Conservation (phyloP, 2,888 invertebrate genomes). For the Nomada ferruginata region DNA sequence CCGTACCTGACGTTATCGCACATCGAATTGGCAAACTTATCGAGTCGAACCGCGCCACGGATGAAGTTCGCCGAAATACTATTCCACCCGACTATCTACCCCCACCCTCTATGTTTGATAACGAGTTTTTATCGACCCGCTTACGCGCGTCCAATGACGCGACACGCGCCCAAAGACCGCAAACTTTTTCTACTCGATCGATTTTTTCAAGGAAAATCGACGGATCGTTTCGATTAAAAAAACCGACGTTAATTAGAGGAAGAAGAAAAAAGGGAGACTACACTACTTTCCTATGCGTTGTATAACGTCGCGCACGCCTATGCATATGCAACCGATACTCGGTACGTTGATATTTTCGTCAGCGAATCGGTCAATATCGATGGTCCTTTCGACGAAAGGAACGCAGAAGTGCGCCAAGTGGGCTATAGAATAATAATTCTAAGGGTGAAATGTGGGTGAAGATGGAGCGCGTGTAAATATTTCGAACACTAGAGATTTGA, state of each 20-base stretch:
- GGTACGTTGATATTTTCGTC: constrained; percentile 38
- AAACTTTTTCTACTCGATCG: constrained; percentile 21
- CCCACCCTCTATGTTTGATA: constrained; percentile 38
- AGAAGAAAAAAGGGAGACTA: neutral
- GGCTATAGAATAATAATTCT: constrained; percentile 12
- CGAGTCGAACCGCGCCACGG: constrained; percentile 46
- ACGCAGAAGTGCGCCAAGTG: constrained; percentile 20
- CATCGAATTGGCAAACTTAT: constrained; percentile 51
- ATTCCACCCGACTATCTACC: constrained; percentile 18
- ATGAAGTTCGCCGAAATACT: constrained; percentile 61
- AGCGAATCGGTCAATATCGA: constrained; percentile 28
- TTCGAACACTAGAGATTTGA: constrained; percentile 54
- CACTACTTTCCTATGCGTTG: neutral
- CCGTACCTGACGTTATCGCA: constrained; percentile 32
- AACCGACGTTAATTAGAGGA: neutral
- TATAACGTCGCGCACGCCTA: constrained; percentile 5
- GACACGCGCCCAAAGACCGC: neutral
- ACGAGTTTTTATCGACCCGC: constrained; percentile 52
- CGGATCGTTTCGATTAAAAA: constrained; percentile 3
- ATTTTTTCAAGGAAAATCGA: neutral
- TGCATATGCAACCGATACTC: constrained; percentile 12
- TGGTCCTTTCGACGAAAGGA: constrained; percentile 25
- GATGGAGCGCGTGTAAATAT: constrained; percentile 50
- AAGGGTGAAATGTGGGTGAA: neutral
- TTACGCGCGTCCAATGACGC: constrained; percentile 27